Evolutionary conservation across 2,888 invertebrate genomes (phyloP), one percentile per base, ranked within the genome.

Genomic region (Cacoxenus indagator): DNA sequence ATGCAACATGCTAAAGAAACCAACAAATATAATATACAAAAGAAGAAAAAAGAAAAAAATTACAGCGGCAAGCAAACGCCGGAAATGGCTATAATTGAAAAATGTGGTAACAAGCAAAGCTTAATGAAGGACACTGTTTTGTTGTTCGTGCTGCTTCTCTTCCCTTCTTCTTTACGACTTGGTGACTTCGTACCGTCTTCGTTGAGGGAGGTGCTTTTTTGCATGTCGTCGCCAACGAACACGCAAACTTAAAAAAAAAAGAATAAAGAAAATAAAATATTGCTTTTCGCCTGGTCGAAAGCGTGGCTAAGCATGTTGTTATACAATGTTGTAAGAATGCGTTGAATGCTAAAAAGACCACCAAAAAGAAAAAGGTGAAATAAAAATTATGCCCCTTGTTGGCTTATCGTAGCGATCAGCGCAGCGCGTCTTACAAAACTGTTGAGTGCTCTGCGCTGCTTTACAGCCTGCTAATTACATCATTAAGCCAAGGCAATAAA

Each of bases 61-160:
- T 61, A 66, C 62, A 19, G 46, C 19, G n/a, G n/a, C n/a, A n/a
- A n/a, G 66, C 17, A 45, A 65, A 55, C 71, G 71, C 75, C 72
- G 81, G 82, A 82, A 80, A 82, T 78, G 82, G 81, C 76, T 81
- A 83, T 85, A 85, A 85, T 85, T 85, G 85, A 81, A 82, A 85
- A 85, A 85, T 85, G 85, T 84, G 85, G 84, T 84, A 85, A 85
- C 85, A 84, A 83, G 80, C 75, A 82, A 76, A 77, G 76, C 81
- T 76, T 84, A 85, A 84, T 84, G 85, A 85, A 82, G 71, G 69
- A 37, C 74, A 73, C 75, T 81, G 76, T 78, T 83, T 81, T 73
- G n/a, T n/a, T n/a, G n/a, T n/a, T n/a, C n/a, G n/a, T n/a, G n/a
- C n/a, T n/a, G n/a, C n/a, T 27, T 51, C 19, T 29, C 6, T 31